These are phyloP conservation scores for Hirtodrosophila histrioides DNA, from an alignment of 2,888 invertebrate species.

Conservation along the genomic window DNA sequence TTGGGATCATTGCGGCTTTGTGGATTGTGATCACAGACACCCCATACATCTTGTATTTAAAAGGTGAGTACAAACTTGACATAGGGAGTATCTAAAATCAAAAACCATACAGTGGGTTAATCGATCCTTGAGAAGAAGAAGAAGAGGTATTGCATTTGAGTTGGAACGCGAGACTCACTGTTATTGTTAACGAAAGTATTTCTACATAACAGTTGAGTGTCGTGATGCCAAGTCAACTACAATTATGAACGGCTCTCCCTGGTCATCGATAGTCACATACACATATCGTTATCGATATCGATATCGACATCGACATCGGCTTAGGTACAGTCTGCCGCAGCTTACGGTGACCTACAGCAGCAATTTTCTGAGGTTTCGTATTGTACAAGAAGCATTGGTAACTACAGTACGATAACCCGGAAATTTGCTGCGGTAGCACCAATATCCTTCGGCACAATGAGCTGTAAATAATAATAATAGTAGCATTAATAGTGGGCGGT, in stretches of 20 bases:
- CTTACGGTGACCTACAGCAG: conserved; percentile 24
- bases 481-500: conserved; percentile 8
- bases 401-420: conserved; percentile 32
- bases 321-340: not conserved
- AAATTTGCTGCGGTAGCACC: conserved; percentile 39
- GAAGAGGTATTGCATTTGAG: conserved; percentile 27
- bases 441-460: conserved; percentile 8
- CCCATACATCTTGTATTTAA: conserved; percentile 36
- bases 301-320: not conserved
- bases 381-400: conserved; percentile 13
- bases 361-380: conserved; percentile 43
- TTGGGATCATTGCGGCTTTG: conserved; percentile 2
- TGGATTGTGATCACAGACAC: conserved; percentile 44
- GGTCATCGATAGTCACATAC: too few species aligned
- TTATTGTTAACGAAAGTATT: conserved; percentile 20
- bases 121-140: conserved; percentile 11
- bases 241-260: conserved; percentile 12
- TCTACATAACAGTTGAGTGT: conserved; percentile 44
- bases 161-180: conserved; percentile 46
- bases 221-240: conserved; percentile 51
- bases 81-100: conserved; percentile 53
- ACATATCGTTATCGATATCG: conserved; percentile 13
- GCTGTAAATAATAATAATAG: conserved; percentile 36
- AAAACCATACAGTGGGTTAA: conserved; percentile 6
- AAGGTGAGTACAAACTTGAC: conserved; percentile 36